Conservation (phyloP, 2,113 vertebrate genomes). For the Sinocyclocheilus anophthalmus region DNA sequence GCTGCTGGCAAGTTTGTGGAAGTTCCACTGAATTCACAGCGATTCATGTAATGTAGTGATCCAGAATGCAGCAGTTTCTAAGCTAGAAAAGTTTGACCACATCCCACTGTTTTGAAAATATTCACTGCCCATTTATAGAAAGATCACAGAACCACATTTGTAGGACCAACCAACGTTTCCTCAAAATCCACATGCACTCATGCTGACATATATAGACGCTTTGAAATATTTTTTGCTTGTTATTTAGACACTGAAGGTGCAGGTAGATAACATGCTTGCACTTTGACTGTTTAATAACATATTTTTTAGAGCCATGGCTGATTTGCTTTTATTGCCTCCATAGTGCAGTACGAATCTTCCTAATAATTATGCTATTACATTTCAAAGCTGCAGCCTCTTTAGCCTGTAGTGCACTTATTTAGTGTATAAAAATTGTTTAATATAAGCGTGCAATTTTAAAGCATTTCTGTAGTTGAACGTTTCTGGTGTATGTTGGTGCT, state of each 20-base stretch:
- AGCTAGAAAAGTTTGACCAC: slow-evolving; percentile 3
- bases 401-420: neutral
- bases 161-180: neutral
- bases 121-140: slow-evolving; percentile 31
- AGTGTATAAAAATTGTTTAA: neutral
- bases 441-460: neutral
- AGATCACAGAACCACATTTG: neutral
- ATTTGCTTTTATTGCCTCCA: neutral
- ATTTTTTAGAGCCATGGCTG: neutral
- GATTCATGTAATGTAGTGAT: neutral
- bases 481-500: neutral
- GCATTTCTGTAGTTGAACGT: neutral
- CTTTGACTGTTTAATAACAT: neutral
- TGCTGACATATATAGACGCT: neutral
- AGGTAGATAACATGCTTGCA: neutral
- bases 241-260: neutral
- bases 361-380: neutral
- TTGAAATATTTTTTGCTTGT: neutral
- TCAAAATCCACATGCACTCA: neutral
- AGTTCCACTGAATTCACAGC: slow-evolving; percentile 11
- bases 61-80: neutral
- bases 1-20: slow-evolving; percentile 10
- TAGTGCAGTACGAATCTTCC: neutral
- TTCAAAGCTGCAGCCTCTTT: neutral
- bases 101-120: slow-evolving; percentile 7